Conservation (phyloP, 37 sponge, comb jelly and placozoan species). For the Cliona cf. orientalis region DNA sequence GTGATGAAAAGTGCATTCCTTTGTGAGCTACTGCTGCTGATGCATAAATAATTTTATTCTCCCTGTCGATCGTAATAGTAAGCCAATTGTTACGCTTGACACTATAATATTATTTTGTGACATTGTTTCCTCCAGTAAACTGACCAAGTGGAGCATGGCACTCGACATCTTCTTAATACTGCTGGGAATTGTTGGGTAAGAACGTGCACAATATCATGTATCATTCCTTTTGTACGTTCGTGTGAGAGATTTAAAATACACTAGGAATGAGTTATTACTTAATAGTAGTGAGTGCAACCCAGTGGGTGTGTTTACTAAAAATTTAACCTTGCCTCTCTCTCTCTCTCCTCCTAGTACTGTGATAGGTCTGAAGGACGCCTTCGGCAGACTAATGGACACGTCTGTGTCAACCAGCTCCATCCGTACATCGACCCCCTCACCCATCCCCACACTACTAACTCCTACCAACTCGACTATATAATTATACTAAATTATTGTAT, state of each 20-base stretch:
- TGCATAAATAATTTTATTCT: not conserved
- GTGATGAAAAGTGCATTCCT: not conserved
- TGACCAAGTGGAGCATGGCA: not conserved
- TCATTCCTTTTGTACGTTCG: too few species aligned
- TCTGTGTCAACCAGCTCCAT: slow-evolving; percentile 25
- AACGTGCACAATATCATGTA: too few species aligned
- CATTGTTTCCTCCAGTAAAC: too few species aligned
- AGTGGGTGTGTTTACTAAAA: too few species aligned
- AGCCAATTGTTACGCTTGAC: too few species aligned
- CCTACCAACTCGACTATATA: not conserved
- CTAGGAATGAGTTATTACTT: too few species aligned
- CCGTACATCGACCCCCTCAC: not conserved
- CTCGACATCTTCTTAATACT: slow-evolving; percentile 60
- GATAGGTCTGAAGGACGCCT: slow-evolving; percentile 40
- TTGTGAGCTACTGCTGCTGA: not conserved
- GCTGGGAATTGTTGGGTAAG: slow-evolving; percentile 69
- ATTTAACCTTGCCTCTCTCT: too few species aligned
- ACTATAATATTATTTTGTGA: too few species aligned
- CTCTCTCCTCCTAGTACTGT: slow-evolving; percentile 17
- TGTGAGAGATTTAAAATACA: too few species aligned
- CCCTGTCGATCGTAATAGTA: too few species aligned
- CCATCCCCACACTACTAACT: not conserved
- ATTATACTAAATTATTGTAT: not conserved
- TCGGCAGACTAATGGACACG: slow-evolving; percentile 21
- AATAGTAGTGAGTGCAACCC: too few species aligned